Evolutionary conservation across 2,888 invertebrate species (phyloP).

Genomic region (Argyresthia goedartella): DNA sequence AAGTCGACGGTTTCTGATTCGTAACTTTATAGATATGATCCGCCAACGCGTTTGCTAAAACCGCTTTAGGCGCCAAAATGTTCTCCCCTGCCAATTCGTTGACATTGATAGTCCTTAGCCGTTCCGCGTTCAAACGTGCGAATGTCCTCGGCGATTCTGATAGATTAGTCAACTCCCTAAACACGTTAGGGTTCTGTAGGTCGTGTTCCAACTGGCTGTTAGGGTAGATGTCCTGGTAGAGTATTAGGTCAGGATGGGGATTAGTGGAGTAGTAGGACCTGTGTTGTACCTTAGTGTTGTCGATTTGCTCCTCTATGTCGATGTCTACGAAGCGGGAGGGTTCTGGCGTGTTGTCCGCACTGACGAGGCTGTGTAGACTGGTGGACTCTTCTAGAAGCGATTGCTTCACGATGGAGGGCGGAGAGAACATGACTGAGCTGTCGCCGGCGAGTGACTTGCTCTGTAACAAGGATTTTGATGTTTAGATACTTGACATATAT

Average conservation of each 20-base stretch:
- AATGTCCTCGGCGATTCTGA: conserved; percentile 46
- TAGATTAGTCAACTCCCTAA: conserved; percentile 49
- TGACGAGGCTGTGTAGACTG: conserved; percentile 68
- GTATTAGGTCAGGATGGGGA: conserved; percentile 41
- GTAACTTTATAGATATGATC: conserved; percentile 67
- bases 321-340: conserved; percentile 40
- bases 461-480: conserved; percentile 64
- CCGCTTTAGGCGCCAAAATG: conserved; percentile 56
- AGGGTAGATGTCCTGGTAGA: conserved; percentile 23
- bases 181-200: conserved; percentile 23
- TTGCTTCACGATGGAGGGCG: conserved; percentile 89
- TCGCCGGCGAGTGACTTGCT: conserved; percentile 87
- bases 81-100: conserved; percentile 38
- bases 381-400: conserved; percentile 78
- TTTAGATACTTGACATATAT: too few relatives aligned
- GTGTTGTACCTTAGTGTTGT: conserved; percentile 68
- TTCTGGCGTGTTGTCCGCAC: conserved; percentile 53
- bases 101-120: conserved; percentile 44
- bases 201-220: conserved; percentile 11
- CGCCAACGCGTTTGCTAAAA: conserved; percentile 52
- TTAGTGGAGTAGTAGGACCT: conserved; percentile 58
- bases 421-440: conserved; percentile 85
- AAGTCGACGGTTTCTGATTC: conserved; percentile 63
- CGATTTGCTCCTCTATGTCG: conserved; percentile 51
- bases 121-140: conserved; percentile 54